Evolutionary conservation across 2,797 vertebrate genomes (phyloP).

Genomic region (Enteromius paludinosus): DNA sequence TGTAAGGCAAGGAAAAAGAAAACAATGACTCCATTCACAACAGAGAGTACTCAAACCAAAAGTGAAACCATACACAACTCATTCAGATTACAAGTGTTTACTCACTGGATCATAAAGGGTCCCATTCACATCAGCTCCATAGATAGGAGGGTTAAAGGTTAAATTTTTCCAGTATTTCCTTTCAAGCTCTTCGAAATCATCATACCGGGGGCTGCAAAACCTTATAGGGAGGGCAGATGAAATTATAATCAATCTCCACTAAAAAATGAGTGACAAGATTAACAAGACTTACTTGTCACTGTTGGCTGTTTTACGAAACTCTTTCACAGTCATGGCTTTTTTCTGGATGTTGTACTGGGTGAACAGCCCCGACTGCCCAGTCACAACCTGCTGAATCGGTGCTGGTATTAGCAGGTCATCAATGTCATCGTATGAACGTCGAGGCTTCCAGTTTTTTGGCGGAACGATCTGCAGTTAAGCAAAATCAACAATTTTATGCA

Average conservation of each 20-base stretch:
- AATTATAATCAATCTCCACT: background rate
- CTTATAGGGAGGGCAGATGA: slow-evolving; percentile 66
- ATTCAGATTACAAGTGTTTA: slow-evolving; percentile 19
- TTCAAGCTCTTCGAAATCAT: slow-evolving; percentile 95
- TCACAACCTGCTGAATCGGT: slow-evolving; percentile 96
- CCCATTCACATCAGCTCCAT: slow-evolving; percentile 95
- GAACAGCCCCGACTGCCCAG: slow-evolving; percentile 94
- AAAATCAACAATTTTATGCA: background rate
- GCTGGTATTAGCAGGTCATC: slow-evolving; percentile 93
- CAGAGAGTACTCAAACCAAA: background rate
- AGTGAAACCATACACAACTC: background rate
- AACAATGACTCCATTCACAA: slow-evolving; percentile 5
- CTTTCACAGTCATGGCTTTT: slow-evolving; percentile 91
- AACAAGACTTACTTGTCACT: slow-evolving; percentile 87
- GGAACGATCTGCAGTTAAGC: slow-evolving; percentile 84
- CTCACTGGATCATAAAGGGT: slow-evolving; percentile 90
- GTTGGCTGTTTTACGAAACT: slow-evolving; percentile 92
- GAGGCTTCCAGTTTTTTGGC: slow-evolving; percentile 93
- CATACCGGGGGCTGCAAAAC: slow-evolving; percentile 92
- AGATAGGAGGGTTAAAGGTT: slow-evolving; percentile 95
- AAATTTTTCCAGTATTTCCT: slow-evolving; percentile 99
- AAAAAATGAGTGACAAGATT: slow-evolving; percentile 11
- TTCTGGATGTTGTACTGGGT: slow-evolving; percentile 99
- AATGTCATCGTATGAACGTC: slow-evolving; percentile 89
- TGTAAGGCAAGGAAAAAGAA: background rate